Conservation (phyloP, 2,888 invertebrate species). For the Nebria brevicollis region DNA sequence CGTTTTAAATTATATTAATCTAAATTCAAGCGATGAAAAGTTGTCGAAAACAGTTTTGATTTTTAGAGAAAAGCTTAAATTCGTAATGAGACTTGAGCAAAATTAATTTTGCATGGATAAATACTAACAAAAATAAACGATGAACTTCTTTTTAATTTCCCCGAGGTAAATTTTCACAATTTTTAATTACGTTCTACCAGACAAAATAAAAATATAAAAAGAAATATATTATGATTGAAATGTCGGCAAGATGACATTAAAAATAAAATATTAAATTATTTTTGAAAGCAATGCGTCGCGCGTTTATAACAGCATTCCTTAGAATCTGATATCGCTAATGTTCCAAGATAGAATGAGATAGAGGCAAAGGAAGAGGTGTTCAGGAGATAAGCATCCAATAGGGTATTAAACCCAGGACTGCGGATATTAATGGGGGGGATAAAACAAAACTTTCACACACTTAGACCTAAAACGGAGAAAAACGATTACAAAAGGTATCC, state of each 20-base stretch:
- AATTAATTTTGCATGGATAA: background rate
- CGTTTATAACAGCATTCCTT: background rate
- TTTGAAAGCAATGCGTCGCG: background rate
- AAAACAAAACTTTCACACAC: background rate
- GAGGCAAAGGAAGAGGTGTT: background rate
- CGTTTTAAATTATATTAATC: background rate
- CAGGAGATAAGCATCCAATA: background rate
- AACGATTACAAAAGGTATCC: background rate
- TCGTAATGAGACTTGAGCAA: background rate
- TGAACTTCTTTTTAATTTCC: background rate
- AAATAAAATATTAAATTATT: background rate
- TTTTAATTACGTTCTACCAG: slow-evolving; percentile 2
- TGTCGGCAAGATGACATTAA: background rate
- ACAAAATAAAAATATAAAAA: background rate
- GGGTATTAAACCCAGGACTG: background rate
- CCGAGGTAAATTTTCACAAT: slow-evolving; percentile 5
- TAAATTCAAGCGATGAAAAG: background rate
- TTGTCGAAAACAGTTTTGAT: background rate
- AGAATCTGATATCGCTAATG: background rate
- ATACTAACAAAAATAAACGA: background rate
- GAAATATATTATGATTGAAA: slow-evolving; percentile 14
- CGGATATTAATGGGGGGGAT: background rate
- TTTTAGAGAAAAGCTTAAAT: background rate
- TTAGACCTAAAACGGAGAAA: background rate
- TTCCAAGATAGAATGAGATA: background rate